These are phyloP conservation scores for Atractosteus spatula DNA, from an alignment of 2,113 vertebrate genomes.

Conservation along the genomic window DNA sequence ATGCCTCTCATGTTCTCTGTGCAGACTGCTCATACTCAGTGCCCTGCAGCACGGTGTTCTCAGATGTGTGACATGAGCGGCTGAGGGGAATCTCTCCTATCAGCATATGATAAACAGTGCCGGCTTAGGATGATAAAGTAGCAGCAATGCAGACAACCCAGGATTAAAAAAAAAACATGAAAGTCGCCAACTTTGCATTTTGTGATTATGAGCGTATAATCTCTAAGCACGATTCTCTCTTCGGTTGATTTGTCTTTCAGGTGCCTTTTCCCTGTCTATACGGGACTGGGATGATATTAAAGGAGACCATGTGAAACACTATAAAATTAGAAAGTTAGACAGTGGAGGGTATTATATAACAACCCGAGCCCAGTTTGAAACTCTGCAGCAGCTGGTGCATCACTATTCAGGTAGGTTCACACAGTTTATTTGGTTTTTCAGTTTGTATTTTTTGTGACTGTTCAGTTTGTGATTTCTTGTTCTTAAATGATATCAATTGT, in stretches of 20 bases:
- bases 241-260: slow-evolving; percentile 51
- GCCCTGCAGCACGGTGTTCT: background rate
- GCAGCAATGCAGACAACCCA: background rate
- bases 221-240: background rate
- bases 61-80: background rate
- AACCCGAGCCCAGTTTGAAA: slow-evolving; percentile 94
- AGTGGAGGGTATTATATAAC: slow-evolving; percentile 97
- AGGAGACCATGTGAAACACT: slow-evolving; percentile 96
- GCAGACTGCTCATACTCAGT: too few relatives aligned
- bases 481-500: too few relatives aligned
- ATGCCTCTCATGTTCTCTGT: too few relatives aligned
- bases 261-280: slow-evolving; percentile 96
- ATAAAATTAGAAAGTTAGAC: slow-evolving; percentile 97
- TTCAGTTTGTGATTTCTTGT: too few relatives aligned
- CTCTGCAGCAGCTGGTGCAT: slow-evolving; percentile 90
- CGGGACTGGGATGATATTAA: slow-evolving; percentile 96
- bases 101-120: background rate
- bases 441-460: too few relatives aligned
- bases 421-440: background rate
- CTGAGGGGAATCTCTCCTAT: background rate
- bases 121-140: background rate
- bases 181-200: too few relatives aligned
- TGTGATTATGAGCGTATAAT: too few relatives aligned
- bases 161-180: too few relatives aligned
- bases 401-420: slow-evolving; percentile 89